A percentile compares a stretch with the other conserved stretches of the same genome.
Conservation (phyloP, 1,140 invertebrate genomes). For the Achatina immaculata region DNA sequence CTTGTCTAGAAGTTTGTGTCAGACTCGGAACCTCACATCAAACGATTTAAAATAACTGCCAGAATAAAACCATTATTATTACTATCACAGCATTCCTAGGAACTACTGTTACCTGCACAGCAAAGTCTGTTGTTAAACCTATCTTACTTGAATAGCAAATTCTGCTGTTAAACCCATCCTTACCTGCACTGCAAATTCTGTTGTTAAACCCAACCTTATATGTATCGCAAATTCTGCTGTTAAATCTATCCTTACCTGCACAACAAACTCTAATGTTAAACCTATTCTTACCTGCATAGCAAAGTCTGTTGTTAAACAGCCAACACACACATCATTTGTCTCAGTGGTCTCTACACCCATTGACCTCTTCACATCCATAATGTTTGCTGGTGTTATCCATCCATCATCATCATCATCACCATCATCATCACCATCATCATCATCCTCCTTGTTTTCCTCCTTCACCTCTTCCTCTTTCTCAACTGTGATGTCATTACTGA, state of each 20-base stretch:
- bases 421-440: constrained; percentile 64
- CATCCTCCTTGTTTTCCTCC: not conserved
- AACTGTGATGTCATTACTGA: not conserved
- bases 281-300: constrained; percentile 82
- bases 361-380: constrained; percentile 80
- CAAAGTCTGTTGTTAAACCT: constrained; percentile 96
- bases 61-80: too few species aligned
- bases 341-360: constrained; percentile 74
- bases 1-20: too few species aligned
- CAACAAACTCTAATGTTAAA: constrained; percentile 97
- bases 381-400: constrained; percentile 93
- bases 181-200: constrained; percentile 94
- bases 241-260: too few species aligned
- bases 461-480: not conserved
- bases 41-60: too few species aligned
- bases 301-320: constrained; percentile 96
- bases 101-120: constrained; percentile 83
- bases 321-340: constrained; percentile 78
- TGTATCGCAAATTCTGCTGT: too few species aligned
- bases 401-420: constrained; percentile 77
- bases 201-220: too few species aligned
- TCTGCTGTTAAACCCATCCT: too few species aligned
- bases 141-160: too few species aligned
- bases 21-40: too few species aligned
- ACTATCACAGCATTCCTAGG: too few species aligned